phyloP scores from a whole-genome alignment of 2,888 invertebrate genomes.

The Baccha elongata region DNA sequence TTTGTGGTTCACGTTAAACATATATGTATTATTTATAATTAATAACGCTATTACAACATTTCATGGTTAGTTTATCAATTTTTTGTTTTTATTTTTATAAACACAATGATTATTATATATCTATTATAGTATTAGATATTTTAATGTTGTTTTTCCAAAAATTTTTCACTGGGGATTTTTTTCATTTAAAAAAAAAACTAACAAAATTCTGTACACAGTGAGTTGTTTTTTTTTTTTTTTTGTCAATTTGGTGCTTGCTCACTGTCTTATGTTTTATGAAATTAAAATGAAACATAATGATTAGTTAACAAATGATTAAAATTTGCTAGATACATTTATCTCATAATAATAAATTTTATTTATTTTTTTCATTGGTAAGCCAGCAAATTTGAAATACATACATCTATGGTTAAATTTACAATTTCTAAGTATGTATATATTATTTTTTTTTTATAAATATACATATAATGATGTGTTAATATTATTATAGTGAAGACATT shows the following conservation, averaged over 20 bases:
- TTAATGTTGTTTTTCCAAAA: slow-evolving; percentile 23
- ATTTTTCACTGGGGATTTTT: slow-evolving; percentile 38
- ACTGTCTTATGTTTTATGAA: slow-evolving; percentile 27
- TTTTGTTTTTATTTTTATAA: slow-evolving; percentile 24
- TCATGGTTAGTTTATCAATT: slow-evolving; percentile 64
- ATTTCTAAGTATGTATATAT: slow-evolving; percentile 37
- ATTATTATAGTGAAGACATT: slow-evolving; percentile 64
- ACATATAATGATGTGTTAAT: slow-evolving; percentile 62
- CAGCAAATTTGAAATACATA: slow-evolving; percentile 41
- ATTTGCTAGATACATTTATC: slow-evolving; percentile 56
- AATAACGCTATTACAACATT: slow-evolving; percentile 72
- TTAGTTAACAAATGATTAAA: slow-evolving; percentile 56
- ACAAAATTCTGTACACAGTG: slow-evolving; percentile 32
- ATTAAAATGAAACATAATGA: slow-evolving; percentile 59
- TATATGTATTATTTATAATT: slow-evolving; percentile 49
- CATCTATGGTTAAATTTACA: slow-evolving; percentile 66
- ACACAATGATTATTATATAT: slow-evolving; percentile 49
- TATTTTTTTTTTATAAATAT: slow-evolving; percentile 36
- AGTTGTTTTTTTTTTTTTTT: slow-evolving; percentile 31
- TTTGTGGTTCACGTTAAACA: slow-evolving; percentile 50
- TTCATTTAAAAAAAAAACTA: slow-evolving; percentile 8
- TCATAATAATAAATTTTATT: background rate
- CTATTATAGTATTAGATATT: slow-evolving; percentile 19
- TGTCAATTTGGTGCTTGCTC: slow-evolving; percentile 49
- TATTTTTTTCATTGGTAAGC: slow-evolving; percentile 62